phyloP scores from a whole-genome alignment of 1,140 invertebrate genomes.

The Drosophila bocqueti region DNA sequence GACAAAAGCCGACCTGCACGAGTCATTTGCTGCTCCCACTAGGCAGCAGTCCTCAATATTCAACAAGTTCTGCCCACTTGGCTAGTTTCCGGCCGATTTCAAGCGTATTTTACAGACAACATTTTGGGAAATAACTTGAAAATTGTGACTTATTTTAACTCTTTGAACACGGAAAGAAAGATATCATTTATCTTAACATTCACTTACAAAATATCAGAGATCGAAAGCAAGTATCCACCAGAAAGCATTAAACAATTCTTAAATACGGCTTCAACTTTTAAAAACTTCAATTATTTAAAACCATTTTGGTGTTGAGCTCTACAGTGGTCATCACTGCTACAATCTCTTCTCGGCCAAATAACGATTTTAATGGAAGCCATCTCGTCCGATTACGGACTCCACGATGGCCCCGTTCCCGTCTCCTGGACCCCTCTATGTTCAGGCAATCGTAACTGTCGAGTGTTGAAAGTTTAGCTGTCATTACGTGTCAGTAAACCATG shows the following conservation, averaged over 20 bases:
- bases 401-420: background rate
- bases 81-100: background rate
- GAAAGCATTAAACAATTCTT: too few species aligned
- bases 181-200: too few species aligned
- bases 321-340: background rate
- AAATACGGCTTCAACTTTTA: background rate
- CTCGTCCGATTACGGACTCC: constrained; percentile 36
- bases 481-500: constrained; percentile 80
- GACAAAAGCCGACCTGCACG: constrained; percentile 68
- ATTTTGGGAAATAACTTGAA: background rate
- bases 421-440: background rate
- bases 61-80: constrained; percentile 1
- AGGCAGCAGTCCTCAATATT: constrained; percentile 2
- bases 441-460: constrained; percentile 55
- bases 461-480: constrained; percentile 79
- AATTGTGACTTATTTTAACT: too few species aligned
- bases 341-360: background rate
- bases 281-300: background rate
- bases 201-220: background rate
- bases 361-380: constrained; percentile 36
- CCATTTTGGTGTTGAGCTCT: background rate
- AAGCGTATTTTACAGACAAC: background rate
- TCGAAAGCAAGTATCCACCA: background rate
- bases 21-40: constrained; percentile 54
- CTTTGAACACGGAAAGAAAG: too few species aligned